Conservation (phyloP, 2,797 vertebrate species). For the Hylomyscus alleni region DNA sequence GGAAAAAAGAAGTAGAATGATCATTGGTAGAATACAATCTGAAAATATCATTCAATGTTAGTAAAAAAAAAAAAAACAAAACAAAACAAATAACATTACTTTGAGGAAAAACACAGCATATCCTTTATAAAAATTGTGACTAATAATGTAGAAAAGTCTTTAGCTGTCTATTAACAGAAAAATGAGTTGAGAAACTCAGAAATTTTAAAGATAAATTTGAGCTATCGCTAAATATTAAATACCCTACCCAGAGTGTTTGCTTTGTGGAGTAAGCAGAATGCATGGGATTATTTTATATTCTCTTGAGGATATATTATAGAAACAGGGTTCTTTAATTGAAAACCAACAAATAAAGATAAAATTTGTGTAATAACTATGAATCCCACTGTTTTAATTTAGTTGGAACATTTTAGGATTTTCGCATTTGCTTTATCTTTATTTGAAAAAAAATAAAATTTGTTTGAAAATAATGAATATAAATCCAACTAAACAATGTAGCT, state of each 20-base stretch:
- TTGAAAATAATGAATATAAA: background rate
- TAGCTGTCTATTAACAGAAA: background rate
- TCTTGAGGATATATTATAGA: background rate
- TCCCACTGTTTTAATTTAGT: background rate
- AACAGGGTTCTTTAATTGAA: background rate
- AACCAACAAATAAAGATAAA: background rate
- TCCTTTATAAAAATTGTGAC: background rate
- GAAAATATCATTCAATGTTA: background rate
- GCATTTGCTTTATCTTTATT: background rate
- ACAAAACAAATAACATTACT: conserved; percentile 10
- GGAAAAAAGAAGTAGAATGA: background rate
- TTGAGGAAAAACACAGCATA: background rate
- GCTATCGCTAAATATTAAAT: conserved; percentile 17
- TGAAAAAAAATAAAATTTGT: background rate
- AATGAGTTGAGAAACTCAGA: background rate
- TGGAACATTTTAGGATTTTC: background rate
- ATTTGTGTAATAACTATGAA: background rate
- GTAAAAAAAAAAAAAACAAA: background rate
- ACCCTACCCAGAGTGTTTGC: background rate
- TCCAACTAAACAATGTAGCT: rapidly evolving
- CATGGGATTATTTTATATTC: background rate
- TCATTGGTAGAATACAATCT: background rate
- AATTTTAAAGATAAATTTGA: background rate
- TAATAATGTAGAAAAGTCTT: background rate
- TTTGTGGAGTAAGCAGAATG: background rate